Evolutionary conservation across 2,888 invertebrate genomes (phyloP), one percentile per base, ranked within the genome.

Genomic region (Drosophila mimetica): DNA sequence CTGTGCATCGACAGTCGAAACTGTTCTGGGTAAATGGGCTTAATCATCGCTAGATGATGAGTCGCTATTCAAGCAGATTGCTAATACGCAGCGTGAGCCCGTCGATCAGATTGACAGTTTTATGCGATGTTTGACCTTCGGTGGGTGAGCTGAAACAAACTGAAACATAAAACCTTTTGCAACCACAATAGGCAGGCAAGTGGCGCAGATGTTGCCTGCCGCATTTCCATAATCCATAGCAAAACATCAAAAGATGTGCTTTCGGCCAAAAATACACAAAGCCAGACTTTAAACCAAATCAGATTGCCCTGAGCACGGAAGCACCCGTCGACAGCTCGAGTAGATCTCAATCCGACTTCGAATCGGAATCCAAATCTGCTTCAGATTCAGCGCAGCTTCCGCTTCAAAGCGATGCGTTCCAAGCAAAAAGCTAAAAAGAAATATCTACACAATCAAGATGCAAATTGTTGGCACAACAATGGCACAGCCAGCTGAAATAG

Each of bases 261-360:
- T n/a, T 63, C 28, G n/a, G 28, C 44, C 36, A 55, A 36, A 59
- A 44, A 30, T 54, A 44, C 59, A 71, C 46, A 61, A 58, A 30
- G 60, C 34, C 46, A 34, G 66, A 58, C 75, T 83, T 75, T 75
- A 86, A 83, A 83, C 76, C 78, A 86, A 86, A 86, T 83, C 82
- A 78, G 44, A 55, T 71, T 60, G 85, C 60, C 60, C 34, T 42
- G 63, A 74, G 72, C 72, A 66, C 86, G 82, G 82, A 81, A 81
- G 81, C 75, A 71, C 61, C 75, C 36, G 71, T 70, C 71, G 41
- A 71, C 58, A 71, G 46, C 63, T 42, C 44, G 41, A 46, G 48
- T 30, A 55, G 54, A 75, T 71, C 25, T 44, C 16, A 44, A 42
- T 42, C 41, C 11, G 9, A 16, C 8, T 37, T 6, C 7, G 37